Conservation (phyloP, 2,113 vertebrate species). For the Globicephala melas region DNA sequence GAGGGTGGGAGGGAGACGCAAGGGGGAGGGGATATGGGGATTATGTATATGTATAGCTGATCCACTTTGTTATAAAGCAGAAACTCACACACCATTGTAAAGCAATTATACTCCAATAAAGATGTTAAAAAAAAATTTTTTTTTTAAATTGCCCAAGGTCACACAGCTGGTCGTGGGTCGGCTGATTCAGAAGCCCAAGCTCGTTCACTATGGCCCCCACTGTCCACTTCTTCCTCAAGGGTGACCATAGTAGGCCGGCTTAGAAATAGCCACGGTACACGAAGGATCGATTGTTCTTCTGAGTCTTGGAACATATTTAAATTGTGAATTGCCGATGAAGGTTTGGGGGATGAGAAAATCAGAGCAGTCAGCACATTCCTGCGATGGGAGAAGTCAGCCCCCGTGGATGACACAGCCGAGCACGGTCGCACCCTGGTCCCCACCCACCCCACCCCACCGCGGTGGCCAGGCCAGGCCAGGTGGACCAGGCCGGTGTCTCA, state of each 20-base stretch:
- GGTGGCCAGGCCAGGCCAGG: constrained; percentile 51
- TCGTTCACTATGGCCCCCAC: accelerated
- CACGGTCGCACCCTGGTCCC: constrained; percentile 57
- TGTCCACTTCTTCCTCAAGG: background rate
- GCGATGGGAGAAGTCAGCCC: constrained; percentile 52
- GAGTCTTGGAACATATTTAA: background rate
- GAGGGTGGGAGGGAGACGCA: too few relatives aligned
- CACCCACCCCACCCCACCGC: constrained; percentile 53
- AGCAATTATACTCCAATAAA: too few relatives aligned
- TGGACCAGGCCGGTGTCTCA: background rate
- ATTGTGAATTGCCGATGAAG: background rate
- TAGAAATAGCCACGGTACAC: accelerated
- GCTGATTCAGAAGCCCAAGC: background rate
- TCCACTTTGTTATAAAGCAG: too few relatives aligned
- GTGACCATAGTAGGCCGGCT: accelerated
- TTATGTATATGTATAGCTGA: too few relatives aligned
- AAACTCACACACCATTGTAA: too few relatives aligned
- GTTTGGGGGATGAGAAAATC: constrained; percentile 58
- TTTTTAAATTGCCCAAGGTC: background rate
- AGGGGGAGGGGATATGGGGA: too few relatives aligned
- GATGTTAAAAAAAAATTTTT: too few relatives aligned
- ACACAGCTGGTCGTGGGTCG: accelerated
- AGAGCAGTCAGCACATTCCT: constrained; percentile 71
- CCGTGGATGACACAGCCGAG: constrained; percentile 71
- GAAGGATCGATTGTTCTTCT: background rate